Conservation (phyloP, 1,140 invertebrate species). For the Lasaia peninsularis region DNA sequence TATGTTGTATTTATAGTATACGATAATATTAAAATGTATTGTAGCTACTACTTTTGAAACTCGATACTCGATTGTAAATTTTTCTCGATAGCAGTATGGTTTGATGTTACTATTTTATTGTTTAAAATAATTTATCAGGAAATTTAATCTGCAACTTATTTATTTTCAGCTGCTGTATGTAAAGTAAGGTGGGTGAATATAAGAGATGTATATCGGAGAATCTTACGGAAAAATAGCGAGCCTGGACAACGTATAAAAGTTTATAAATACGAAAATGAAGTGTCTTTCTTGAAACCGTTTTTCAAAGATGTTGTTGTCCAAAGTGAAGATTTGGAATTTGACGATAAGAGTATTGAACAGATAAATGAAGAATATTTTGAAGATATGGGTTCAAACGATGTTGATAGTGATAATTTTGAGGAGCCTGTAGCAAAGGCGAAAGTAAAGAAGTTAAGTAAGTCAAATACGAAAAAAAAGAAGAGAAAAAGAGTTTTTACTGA, state of each 20-base stretch:
- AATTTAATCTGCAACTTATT: conserved; percentile 16
- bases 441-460: conserved; percentile 33
- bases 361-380: conserved; percentile 8
- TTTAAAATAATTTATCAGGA: too few species aligned
- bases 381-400: conserved; percentile 6
- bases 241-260: conserved; percentile 22
- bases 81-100: too few species aligned
- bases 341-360: conserved; percentile 32
- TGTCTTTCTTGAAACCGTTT: conserved; percentile 52
- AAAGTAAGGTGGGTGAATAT: conserved; percentile 72
- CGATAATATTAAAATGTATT: conserved; percentile 27
- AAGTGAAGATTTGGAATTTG: conserved; percentile 35
- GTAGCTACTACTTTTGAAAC: conserved; percentile 23
- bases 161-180: conserved; percentile 54
- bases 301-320: conserved; percentile 48
- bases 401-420: conserved; percentile 36
- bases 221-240: conserved; percentile 42
- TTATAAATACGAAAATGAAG: conserved; percentile 62
- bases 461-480: conserved; percentile 41
- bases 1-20: conserved; percentile 50
- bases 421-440: conserved; percentile 35
- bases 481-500: conserved; percentile 33
- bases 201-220: conserved; percentile 61
- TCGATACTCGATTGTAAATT: conserved; percentile 9
- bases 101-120: too few species aligned